These are phyloP conservation scores for Liolophura sinensis DNA, from an alignment of 1,140 invertebrate species.

Conservation along the genomic window DNA sequence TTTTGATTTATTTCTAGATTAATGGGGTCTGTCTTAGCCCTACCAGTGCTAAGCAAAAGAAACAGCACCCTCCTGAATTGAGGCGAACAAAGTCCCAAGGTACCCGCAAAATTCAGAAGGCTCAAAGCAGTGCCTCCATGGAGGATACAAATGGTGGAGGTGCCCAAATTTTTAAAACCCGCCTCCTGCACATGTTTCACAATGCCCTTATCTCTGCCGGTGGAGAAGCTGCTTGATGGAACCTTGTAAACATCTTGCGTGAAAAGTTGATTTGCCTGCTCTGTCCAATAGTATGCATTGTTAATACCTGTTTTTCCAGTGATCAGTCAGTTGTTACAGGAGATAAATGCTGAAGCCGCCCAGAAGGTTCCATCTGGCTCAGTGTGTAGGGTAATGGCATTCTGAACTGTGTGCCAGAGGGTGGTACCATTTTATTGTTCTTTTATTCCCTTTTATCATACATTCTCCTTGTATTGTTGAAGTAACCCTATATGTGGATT, in stretches of 20 bases:
- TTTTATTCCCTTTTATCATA: not conserved
- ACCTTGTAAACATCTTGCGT: no score
- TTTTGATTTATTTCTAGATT: slow-evolving; percentile 65
- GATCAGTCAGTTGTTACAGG: slow-evolving; percentile 3
- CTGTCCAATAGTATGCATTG: no score
- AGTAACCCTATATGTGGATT: no score
- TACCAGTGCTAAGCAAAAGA: slow-evolving; percentile 54
- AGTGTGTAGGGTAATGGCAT: no score
- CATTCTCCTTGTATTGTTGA: no score
- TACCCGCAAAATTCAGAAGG: slow-evolving; percentile 56
- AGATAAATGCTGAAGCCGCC: no score
- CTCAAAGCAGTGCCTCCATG: slow-evolving; percentile 54
- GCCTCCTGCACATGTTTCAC: no score
- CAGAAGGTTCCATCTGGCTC: not conserved
- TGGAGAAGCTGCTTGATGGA: no score
- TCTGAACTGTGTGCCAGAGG: not conserved
- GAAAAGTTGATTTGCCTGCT: no score
- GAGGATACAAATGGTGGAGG: slow-evolving; percentile 50
- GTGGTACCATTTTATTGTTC: slow-evolving; percentile 2
- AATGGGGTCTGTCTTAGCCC: slow-evolving; percentile 76
- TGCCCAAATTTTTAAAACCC: slow-evolving; percentile 17
- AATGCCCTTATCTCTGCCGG: no score
- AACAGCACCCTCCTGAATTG: slow-evolving; percentile 50
- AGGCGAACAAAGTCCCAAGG: slow-evolving; percentile 59
- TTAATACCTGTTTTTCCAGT: not conserved